Evolutionary conservation across 2,113 vertebrate genomes (phyloP), one percentile per base, ranked within the genome.

Genomic region (Solenodon paradoxus): DNA sequence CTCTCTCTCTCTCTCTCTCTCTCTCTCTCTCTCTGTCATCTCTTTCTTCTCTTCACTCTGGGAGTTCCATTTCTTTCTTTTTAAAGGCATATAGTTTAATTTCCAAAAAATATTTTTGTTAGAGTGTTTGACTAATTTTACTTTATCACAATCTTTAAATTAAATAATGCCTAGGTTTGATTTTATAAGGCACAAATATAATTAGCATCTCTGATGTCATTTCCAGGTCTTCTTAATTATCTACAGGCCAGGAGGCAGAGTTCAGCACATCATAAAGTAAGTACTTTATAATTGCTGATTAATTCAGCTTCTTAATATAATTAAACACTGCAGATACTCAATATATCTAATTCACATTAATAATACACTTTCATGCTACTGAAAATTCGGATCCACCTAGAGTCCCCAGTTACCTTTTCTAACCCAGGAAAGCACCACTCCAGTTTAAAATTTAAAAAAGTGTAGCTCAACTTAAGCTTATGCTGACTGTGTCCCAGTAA

Each of bases 1-100:
- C n/a, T n/a, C n/a, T n/a, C n/a, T n/a, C n/a, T n/a, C n/a, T n/a
- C n/a, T n/a, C n/a, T n/a, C n/a, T n/a, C n/a, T n/a, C n/a, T n/a
- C n/a, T n/a, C n/a, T n/a, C n/a, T n/a, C n/a, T n/a, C n/a, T n/a
- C n/a, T n/a, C n/a, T n/a, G n/a, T n/a, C n/a, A n/a, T n/a, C n/a
- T n/a, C n/a, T n/a, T n/a, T n/a, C n/a, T n/a, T n/a, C n/a, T n/a
- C n/a, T n/a, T n/a, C n/a, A n/a, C n/a, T n/a, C n/a, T n/a, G n/a
- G n/a, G n/a, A n/a, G n/a, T n/a, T n/a, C n/a, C n/a, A n/a, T n/a
- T n/a, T n/a, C n/a, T n/a, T n/a, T n/a, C n/a, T 96, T 97, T 98
- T 97, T 96, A 98, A 98, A 98, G 96, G 95, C 90, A 95, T 96
- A 97, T 97, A 96, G 97, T 97, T 97, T 96, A 97, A 98, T 98